phyloP scores from a whole-genome alignment of 2,888 invertebrate species.

The Amiota minor region DNA sequence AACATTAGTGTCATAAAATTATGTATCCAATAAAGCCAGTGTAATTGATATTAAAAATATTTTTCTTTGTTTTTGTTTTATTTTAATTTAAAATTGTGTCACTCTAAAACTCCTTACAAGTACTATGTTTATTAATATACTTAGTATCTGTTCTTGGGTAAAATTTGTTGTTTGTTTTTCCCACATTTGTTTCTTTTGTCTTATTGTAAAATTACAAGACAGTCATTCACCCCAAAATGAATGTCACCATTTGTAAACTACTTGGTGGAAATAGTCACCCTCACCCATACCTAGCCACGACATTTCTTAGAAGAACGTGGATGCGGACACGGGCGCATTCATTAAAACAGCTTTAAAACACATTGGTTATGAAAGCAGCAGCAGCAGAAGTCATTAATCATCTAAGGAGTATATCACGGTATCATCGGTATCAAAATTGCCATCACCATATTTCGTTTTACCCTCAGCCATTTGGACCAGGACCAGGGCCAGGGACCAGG shows the following conservation, averaged over 20 bases:
- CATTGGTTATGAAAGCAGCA: background rate
- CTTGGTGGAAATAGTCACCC: background rate
- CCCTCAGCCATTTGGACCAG: background rate
- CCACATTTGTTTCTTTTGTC: background rate
- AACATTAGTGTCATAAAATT: too few species aligned
- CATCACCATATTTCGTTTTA: too few species aligned
- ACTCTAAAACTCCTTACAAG: too few species aligned
- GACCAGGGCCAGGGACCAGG: too few species aligned
- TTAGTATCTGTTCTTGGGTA: background rate
- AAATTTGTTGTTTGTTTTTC: background rate
- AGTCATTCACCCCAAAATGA: background rate
- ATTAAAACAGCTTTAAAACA: too few species aligned
- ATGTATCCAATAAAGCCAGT: too few species aligned
- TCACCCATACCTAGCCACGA: background rate
- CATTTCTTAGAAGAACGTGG: background rate
- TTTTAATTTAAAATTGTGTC: too few species aligned
- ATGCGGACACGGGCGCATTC: background rate
- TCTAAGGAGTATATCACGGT: background rate
- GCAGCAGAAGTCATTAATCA: slow-evolving; percentile 5
- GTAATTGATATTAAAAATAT: too few species aligned
- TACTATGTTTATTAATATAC: background rate
- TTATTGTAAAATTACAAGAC: background rate
- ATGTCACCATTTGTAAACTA: background rate
- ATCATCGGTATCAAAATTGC: too few species aligned
- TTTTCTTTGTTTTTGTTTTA: too few species aligned